Conservation (phyloP, 2,113 vertebrate genomes). For the Thamnaconus septentrionalis region DNA sequence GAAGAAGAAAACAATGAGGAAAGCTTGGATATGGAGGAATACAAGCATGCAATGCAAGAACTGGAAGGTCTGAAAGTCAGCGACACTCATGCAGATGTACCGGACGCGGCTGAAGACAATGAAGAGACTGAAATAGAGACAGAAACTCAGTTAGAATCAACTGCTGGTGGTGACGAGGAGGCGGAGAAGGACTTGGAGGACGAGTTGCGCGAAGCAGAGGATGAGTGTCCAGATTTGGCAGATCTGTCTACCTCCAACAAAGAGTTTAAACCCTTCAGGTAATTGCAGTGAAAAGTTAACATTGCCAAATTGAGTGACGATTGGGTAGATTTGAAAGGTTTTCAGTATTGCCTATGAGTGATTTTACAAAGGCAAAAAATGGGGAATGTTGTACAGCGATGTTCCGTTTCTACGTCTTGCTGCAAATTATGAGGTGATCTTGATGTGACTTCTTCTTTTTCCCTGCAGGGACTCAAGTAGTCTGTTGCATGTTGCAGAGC, state of each 20-base stretch:
- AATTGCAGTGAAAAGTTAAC: background rate
- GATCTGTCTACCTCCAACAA: conserved; percentile 75
- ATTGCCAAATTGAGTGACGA: too few relatives aligned
- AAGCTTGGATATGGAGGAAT: conserved; percentile 69
- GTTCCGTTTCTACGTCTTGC: too few relatives aligned
- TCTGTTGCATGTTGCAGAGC: conserved; percentile 63
- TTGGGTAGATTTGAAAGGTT: background rate
- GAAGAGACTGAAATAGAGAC: conserved; percentile 37
- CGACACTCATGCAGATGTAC: conserved; percentile 21
- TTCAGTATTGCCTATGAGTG: background rate
- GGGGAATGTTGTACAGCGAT: too few relatives aligned
- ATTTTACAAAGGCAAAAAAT: too few relatives aligned
- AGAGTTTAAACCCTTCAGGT: conserved; percentile 81
- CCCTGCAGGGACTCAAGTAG: conserved; percentile 79
- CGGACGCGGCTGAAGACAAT: conserved; percentile 17
- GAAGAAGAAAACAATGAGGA: conserved; percentile 26
- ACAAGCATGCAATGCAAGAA: conserved; percentile 76
- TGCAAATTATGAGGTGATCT: too few relatives aligned
- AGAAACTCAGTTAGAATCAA: conserved; percentile 10
- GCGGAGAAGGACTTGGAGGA: conserved; percentile 28
- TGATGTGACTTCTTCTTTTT: conserved; percentile 1
- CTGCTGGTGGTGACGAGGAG: conserved; percentile 29
- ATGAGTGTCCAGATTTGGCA: conserved; percentile 78
- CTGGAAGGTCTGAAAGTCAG: conserved; percentile 68
- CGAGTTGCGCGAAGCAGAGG: conserved; percentile 59